Evolutionary conservation across 2,888 invertebrate genomes (phyloP), one percentile per base, ranked within the genome.

Genomic region (Ischnura elegans): DNA sequence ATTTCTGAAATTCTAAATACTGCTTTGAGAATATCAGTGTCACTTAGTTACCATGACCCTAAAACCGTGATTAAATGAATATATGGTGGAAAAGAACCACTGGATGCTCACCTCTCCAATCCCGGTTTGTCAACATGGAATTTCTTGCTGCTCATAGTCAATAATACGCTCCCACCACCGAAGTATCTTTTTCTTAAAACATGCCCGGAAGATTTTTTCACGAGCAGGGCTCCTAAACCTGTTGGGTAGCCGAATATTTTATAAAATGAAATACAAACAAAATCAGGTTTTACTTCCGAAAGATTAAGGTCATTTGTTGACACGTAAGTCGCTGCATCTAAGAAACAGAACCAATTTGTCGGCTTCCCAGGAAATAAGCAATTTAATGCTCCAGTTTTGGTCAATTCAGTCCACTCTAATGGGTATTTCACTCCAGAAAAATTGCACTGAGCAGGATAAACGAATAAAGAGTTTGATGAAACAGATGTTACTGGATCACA

Each of bases 191-290:
- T 98, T 90, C 97, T 97, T 94, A 99, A 96, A 16, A 97, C 96
- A 95, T 96, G 94, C 66, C 96, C 96, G 95, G 97, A 97, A 42
- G 96, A 95, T 95, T 98, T 98, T 95, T 96, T 97, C 0, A 99
- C 98, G 93, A 99, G 95, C 42, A 99, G 96, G 21, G 98, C 99
- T 51, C 99, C 99, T 36, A 99, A 96, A 4, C 99, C 99, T 93
- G 99, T 99, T 0, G 99, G 99, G 96, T 98, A 99, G 42, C 98
- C 98, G 96, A 99, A 99, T 95, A 99, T 98, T 97, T 99, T 99
- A 96, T 99, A 99, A 96, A 99, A 99, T 0, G 99, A 99, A 36
- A 99, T 94, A 94, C 97, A 97, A 0, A 99, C 97, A 96, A 99
- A 99, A 96, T 99, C 99, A 5, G 99, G 98, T 94, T 97, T 97